A percentile compares a stretch with the other conserved stretches of the same genome.
phyloP scores from a whole-genome alignment of 2,797 vertebrate genomes.

The Buphagus erythrorhynchus region DNA sequence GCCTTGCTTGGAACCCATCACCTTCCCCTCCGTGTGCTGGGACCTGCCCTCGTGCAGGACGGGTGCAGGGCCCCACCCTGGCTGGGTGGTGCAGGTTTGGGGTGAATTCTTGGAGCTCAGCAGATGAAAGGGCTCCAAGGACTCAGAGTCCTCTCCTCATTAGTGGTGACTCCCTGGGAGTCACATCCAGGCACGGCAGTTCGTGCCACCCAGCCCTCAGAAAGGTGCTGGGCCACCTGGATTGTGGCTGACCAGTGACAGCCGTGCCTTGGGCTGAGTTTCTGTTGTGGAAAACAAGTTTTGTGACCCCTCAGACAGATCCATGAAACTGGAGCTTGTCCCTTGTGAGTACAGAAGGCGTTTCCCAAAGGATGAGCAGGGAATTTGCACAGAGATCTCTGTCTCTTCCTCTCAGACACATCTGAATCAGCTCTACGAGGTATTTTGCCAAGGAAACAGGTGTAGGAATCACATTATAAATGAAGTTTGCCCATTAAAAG shows the following conservation, averaged over 20 bases:
- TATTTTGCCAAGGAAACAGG: background rate
- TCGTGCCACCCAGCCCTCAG: background rate
- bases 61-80: constrained; percentile 10
- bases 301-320: background rate
- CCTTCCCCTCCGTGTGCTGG: background rate
- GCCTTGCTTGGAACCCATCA: background rate
- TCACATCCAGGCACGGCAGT: background rate
- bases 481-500: background rate
- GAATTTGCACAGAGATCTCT: background rate
- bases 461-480: background rate
- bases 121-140: constrained; percentile 41
- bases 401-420: background rate
- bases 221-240: background rate
- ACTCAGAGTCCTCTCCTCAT: background rate
- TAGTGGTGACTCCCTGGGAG: background rate
- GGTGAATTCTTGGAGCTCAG: constrained; percentile 14
- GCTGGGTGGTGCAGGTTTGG: constrained; percentile 9
- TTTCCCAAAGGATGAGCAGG: background rate
- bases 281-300: background rate
- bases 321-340: background rate
- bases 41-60: background rate
- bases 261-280: background rate
- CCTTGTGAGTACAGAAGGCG: background rate
- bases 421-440: background rate
- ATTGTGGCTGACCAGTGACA: background rate